Conservation (phyloP, 2,797 vertebrate species). For the Chelmon rostratus region DNA sequence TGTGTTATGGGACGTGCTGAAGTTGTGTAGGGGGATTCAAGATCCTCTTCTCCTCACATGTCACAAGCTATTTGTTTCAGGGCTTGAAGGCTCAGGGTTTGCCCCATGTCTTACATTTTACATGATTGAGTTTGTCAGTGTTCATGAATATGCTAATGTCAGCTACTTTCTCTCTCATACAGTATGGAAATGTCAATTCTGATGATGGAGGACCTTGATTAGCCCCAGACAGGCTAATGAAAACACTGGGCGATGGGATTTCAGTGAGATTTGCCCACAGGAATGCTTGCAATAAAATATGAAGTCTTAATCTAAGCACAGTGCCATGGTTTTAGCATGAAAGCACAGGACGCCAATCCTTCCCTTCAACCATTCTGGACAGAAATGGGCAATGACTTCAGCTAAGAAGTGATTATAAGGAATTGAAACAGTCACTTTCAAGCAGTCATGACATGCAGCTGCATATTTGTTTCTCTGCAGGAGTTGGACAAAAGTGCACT, state of each 20-base stretch:
- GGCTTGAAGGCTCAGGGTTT: conserved; percentile 55
- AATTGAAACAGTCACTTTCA: conserved; percentile 12
- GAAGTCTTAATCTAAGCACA: conserved; percentile 36
- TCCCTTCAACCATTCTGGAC: conserved; percentile 7
- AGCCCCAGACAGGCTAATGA: conserved; percentile 36
- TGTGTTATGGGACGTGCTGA: conserved; percentile 27
- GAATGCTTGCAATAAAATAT: conserved; percentile 40
- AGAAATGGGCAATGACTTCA: conserved; percentile 24
- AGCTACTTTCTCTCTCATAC: conserved; percentile 46
- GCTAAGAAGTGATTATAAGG: conserved; percentile 3
- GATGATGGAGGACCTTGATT: conserved; percentile 61
- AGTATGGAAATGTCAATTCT: conserved; percentile 62
- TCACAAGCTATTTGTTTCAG: conserved; percentile 67
- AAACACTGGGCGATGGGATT: conserved; percentile 46
- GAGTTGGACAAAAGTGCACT: conserved; percentile 20
- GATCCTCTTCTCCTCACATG: conserved; percentile 57
- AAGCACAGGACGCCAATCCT: conserved; percentile 28
- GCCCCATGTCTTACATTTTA: conserved; percentile 63
- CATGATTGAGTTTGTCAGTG: conserved; percentile 61
- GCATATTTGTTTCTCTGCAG: conserved; percentile 4
- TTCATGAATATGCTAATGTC: conserved; percentile 73
- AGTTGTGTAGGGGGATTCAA: conserved; percentile 38
- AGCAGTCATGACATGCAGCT: conserved; percentile 12
- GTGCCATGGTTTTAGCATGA: conserved; percentile 8
- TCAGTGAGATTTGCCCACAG: conserved; percentile 40